Evolutionary conservation across 2,797 vertebrate species (phyloP).

Genomic region (Pygocentrus nattereri): DNA sequence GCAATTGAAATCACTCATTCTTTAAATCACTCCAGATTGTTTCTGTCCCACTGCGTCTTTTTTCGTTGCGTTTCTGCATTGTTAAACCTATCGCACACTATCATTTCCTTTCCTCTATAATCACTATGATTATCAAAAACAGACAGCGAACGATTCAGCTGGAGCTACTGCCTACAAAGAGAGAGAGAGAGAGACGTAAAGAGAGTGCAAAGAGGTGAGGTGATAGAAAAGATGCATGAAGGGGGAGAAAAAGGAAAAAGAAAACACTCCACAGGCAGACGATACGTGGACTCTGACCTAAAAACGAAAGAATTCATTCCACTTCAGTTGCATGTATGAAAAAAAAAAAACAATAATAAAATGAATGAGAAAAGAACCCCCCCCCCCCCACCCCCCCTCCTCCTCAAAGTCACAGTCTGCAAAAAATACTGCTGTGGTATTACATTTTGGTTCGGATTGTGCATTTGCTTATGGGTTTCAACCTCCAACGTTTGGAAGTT

Average conservation of each 20-base stretch:
- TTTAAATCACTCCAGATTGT: slow-evolving; percentile 38
- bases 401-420: slow-evolving; percentile 41
- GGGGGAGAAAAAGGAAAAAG: slow-evolving; percentile 20
- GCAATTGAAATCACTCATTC: slow-evolving; percentile 37
- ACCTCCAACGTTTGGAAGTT: neutral
- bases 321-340: slow-evolving; percentile 65
- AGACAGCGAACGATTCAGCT: neutral
- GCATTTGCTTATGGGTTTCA: slow-evolving; percentile 4
- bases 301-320: slow-evolving; percentile 39
- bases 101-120: slow-evolving; percentile 48
- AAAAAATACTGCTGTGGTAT: slow-evolving; percentile 53
- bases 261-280: slow-evolving; percentile 51
- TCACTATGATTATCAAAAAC: slow-evolving; percentile 43
- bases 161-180: slow-evolving; percentile 27
- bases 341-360: slow-evolving; percentile 23
- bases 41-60: slow-evolving; percentile 11
- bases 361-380: slow-evolving; percentile 44
- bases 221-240: neutral
- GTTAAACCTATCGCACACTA: slow-evolving; percentile 41
- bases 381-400: neutral
- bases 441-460: slow-evolving; percentile 40
- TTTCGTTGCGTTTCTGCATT: slow-evolving; percentile 23
- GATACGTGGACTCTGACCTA: slow-evolving; percentile 57
- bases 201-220: neutral
- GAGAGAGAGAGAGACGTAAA: slow-evolving; percentile 50